phyloP scores from a whole-genome alignment of 2,113 vertebrate genomes.

The western clawed frog (Xenopus tropicalis) region DNA sequence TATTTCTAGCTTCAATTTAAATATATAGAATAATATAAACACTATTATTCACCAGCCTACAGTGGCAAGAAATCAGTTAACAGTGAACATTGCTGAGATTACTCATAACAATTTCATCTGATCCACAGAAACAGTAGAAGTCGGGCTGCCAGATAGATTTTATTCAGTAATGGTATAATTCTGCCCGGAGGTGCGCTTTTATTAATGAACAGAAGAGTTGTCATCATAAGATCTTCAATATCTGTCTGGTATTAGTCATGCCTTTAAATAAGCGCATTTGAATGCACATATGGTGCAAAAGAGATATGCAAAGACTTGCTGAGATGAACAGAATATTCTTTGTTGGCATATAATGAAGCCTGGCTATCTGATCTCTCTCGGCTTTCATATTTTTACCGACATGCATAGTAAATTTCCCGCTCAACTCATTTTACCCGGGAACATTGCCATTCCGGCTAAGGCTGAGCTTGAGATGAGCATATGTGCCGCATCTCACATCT shows the following conservation, averaged over 20 bases:
- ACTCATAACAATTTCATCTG: neutral
- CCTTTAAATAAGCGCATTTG: conserved; percentile 27
- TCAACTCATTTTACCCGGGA: neutral
- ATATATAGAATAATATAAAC: too few relatives aligned
- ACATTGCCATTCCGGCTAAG: conserved; percentile 13
- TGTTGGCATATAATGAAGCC: conserved; percentile 32
- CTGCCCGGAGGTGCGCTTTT: conserved; percentile 21
- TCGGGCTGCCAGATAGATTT: neutral
- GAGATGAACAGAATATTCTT: conserved; percentile 34
- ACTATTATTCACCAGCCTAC: too few relatives aligned
- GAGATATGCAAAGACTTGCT: conserved; percentile 36
- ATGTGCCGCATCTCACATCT: conserved; percentile 26
- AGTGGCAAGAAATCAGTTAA: conserved; percentile 5
- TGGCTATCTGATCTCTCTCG: conserved; percentile 25
- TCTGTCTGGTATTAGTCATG: conserved; percentile 15
- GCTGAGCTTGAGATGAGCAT: conserved; percentile 12
- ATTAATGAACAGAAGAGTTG: conserved; percentile 26
- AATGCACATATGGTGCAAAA: conserved; percentile 27
- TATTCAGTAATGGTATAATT: neutral
- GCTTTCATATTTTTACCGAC: conserved; percentile 33
- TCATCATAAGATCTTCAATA: conserved; percentile 5
- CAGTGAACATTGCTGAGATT: neutral
- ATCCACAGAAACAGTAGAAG: neutral
- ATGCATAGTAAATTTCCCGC: conserved; percentile 26
- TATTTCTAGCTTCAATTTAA: too few relatives aligned